Evolutionary conservation across 1,140 invertebrate species (phyloP).

Genomic region (Carposina sasakii): DNA sequence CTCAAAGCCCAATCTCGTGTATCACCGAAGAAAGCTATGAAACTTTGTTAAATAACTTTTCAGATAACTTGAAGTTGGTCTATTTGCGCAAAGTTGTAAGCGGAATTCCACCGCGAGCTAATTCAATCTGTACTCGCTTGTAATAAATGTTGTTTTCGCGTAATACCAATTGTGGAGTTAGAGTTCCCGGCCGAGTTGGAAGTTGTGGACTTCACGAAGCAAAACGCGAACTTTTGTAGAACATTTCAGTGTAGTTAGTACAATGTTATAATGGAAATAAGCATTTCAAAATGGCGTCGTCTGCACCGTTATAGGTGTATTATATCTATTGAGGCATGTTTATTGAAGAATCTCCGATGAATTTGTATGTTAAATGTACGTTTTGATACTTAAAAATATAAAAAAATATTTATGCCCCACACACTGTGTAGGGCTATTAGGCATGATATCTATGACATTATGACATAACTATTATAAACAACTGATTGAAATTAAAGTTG

Average conservation of each 20-base stretch:
- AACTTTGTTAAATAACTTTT: slow-evolving; percentile 74
- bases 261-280: slow-evolving; percentile 74
- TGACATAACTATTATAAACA: too few species aligned
- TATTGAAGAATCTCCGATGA: too few species aligned
- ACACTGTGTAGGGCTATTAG: too few species aligned
- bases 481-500: too few species aligned
- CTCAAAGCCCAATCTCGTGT: slow-evolving; percentile 57
- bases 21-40: slow-evolving; percentile 67
- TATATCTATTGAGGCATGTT: slow-evolving; percentile 36
- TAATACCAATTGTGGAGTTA: slow-evolving; percentile 65
- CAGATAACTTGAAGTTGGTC: slow-evolving; percentile 70
- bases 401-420: too few species aligned
- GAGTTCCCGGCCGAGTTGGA: slow-evolving; percentile 54
- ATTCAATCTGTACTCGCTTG: slow-evolving; percentile 68
- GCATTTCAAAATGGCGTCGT: slow-evolving; percentile 71
- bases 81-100: slow-evolving; percentile 69
- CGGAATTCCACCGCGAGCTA: slow-evolving; percentile 59
- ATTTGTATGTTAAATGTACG: too few species aligned
- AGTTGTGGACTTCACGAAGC: slow-evolving; percentile 71
- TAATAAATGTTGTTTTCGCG: slow-evolving; percentile 70
- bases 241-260: slow-evolving; percentile 73
- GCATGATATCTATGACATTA: too few species aligned
- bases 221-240: slow-evolving; percentile 73
- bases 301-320: slow-evolving; percentile 57
- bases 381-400: too few species aligned